These are phyloP conservation scores for Margaritifera margaritifera DNA, from an alignment of 2,888 invertebrate genomes.

Conservation along the genomic window DNA sequence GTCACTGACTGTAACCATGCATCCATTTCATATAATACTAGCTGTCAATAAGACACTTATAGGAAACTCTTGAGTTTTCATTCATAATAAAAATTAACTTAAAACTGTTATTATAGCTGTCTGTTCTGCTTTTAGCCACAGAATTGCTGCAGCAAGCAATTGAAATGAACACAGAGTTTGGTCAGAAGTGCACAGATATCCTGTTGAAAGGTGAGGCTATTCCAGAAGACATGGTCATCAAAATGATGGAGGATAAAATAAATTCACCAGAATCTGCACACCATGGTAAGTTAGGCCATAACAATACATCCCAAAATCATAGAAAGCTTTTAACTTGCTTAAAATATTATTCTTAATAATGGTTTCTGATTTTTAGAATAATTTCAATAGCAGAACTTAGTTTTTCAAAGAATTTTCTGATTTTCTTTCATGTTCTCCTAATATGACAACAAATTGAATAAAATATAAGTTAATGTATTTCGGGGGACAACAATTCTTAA, in stretches of 20 bases:
- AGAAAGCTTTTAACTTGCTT: not conserved
- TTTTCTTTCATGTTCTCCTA: too few relatives aligned
- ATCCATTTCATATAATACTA: too few relatives aligned
- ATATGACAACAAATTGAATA: too few relatives aligned
- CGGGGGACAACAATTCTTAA: too few relatives aligned
- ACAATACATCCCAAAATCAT: not conserved
- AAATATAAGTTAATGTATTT: too few relatives aligned
- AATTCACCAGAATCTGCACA: conserved; percentile 72
- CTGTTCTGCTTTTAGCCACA: conserved; percentile 51
- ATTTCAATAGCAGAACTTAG: too few relatives aligned
- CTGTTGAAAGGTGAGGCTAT: conserved; percentile 69
- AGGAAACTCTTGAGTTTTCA: too few relatives aligned
- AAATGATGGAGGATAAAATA: conserved; percentile 70
- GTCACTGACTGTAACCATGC: too few relatives aligned
- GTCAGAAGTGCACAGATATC: conserved; percentile 64
- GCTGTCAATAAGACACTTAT: too few relatives aligned
- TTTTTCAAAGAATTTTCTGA: too few relatives aligned
- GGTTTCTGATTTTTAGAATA: not conserved
- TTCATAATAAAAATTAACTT: too few relatives aligned
- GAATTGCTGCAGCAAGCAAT: conserved; percentile 67
- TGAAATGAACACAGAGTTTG: conserved; percentile 69
- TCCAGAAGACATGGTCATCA: conserved; percentile 68
- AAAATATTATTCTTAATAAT: not conserved
- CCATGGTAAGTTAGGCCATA: conserved; percentile 60
- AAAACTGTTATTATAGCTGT: too few relatives aligned